phyloP scores from a whole-genome alignment of 2,888 invertebrate species.

The Clistopyga incitator region DNA sequence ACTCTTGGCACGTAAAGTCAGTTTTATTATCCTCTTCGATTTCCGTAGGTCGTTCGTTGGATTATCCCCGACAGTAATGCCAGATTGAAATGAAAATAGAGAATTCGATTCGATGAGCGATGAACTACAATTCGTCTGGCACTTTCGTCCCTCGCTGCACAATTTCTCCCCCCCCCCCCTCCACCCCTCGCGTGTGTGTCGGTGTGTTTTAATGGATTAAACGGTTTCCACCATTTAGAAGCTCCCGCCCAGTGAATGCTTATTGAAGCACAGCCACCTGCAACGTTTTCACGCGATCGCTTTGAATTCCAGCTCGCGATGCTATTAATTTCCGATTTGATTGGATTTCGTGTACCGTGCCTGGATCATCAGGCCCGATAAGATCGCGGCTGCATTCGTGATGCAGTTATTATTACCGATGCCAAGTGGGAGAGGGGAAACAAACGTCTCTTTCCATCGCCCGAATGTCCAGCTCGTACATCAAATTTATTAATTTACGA shows the following conservation, averaged over 20 bases:
- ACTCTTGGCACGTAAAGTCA: constrained; percentile 5
- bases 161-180: background rate
- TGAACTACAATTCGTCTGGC: constrained; percentile 49
- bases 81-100: constrained; percentile 65
- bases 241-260: constrained; percentile 43
- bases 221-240: constrained; percentile 58
- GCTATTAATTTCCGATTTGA: constrained; percentile 67
- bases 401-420: constrained; percentile 46
- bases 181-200: constrained; percentile 12
- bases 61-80: constrained; percentile 19
- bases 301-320: constrained; percentile 36
- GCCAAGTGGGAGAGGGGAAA: constrained; percentile 1
- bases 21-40: constrained; percentile 9
- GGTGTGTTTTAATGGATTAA: constrained; percentile 62
- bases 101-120: constrained; percentile 49
- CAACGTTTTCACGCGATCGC: constrained; percentile 61
- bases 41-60: constrained; percentile 18
- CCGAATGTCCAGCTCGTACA: constrained; percentile 72
- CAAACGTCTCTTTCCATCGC: constrained; percentile 31
- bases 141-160: constrained; percentile 27
- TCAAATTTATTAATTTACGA: constrained; percentile 83
- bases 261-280: constrained; percentile 37
- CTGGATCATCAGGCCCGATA: constrained; percentile 47
- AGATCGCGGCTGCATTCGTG: constrained; percentile 32
- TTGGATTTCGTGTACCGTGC: constrained; percentile 59